Evolutionary conservation across 2,888 invertebrate genomes (phyloP).

Genomic region (Tetragnatha montana): DNA sequence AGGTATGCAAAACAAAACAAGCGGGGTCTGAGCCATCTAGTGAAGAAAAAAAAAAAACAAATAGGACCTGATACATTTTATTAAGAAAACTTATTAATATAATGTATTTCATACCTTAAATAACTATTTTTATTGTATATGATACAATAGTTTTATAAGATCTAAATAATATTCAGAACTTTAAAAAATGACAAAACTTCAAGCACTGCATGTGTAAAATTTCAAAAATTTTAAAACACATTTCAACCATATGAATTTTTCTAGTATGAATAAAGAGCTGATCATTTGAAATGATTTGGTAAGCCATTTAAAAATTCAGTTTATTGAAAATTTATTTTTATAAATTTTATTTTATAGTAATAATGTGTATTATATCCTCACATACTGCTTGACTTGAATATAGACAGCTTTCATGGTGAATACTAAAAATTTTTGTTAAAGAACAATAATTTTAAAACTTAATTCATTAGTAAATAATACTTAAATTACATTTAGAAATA

Average conservation of each 20-base stretch:
- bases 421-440: background rate
- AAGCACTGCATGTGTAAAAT: conserved; percentile 3
- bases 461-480: background rate
- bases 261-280: background rate
- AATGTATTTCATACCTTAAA: conserved; percentile 68
- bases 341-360: background rate
- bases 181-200: conserved; percentile 8
- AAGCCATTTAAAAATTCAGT: background rate
- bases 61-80: conserved; percentile 14
- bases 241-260: background rate
- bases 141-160: conserved; percentile 63
- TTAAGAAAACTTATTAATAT: conserved; percentile 68
- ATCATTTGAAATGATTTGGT: background rate
- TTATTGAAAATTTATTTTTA: background rate
- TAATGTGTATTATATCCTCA: too few relatives aligned
- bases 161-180: conserved; percentile 56
- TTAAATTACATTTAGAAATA: conserved; percentile 41
- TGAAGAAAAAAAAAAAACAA: background rate
- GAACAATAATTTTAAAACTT: background rate
- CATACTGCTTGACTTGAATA: too few relatives aligned
- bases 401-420: background rate
- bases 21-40: too few relatives aligned
- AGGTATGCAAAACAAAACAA: too few relatives aligned
- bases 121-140: conserved; percentile 67
- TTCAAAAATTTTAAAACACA: background rate